Conservation (phyloP, 2,888 invertebrate species). For the Hipparchia sbordonii region DNA sequence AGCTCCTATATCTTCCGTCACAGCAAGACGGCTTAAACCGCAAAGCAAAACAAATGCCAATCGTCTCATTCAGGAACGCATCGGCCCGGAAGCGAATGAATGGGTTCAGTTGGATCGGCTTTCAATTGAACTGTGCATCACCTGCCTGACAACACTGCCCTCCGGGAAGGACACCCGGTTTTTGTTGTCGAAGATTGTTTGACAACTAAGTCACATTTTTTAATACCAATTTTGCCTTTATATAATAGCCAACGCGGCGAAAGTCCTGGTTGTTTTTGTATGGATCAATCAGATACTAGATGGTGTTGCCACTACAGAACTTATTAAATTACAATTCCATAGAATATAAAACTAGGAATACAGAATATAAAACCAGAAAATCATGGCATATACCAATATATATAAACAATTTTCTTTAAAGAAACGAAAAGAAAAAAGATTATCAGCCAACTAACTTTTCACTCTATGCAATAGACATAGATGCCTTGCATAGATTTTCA, state of each 20-base stretch:
- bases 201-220: background rate
- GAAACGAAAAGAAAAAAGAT: no score
- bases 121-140: constrained; percentile 27
- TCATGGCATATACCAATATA: no score
- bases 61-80: constrained; percentile 14
- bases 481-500: no score
- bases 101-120: constrained; percentile 19
- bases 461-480: no score
- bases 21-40: background rate
- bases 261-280: no score
- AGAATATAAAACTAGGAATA: no score
- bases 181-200: constrained; percentile 2
- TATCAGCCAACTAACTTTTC: no score
- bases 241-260: background rate
- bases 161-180: constrained; percentile 26
- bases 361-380: no score
- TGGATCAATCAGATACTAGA: no score
- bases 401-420: no score
- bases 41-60: constrained; percentile 17
- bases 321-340: no score
- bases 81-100: constrained; percentile 25
- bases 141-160: constrained; percentile 19
- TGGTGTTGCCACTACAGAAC: no score
- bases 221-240: background rate
- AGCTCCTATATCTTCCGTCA: background rate